These are phyloP conservation scores for Fabriciana adippe DNA, from an alignment of 2,888 invertebrate genomes.

Conservation along the genomic window DNA sequence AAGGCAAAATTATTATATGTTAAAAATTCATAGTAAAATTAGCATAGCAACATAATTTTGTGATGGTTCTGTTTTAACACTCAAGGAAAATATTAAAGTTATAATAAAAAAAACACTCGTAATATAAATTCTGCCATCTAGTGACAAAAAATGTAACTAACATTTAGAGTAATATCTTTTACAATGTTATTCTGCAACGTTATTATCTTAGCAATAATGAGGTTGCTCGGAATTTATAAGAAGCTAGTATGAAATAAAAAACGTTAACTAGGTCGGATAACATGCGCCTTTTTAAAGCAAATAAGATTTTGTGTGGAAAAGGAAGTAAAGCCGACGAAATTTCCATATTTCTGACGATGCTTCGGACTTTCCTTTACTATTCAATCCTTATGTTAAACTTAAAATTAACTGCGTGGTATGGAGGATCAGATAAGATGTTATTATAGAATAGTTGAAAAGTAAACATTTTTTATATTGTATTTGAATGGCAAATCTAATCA, in stretches of 20 bases:
- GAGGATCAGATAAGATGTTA: too few species aligned
- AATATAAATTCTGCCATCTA: not conserved
- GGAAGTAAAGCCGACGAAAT: not conserved
- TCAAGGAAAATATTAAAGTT: not conserved
- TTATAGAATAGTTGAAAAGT: too few species aligned
- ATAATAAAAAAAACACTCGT: not conserved
- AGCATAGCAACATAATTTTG: not conserved
- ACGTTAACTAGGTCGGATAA: slow-evolving; percentile 5
- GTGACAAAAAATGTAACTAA: slow-evolving; percentile 3
- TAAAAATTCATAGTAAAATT: too few species aligned
- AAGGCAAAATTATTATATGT: too few species aligned
- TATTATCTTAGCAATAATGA: slow-evolving; percentile 20
- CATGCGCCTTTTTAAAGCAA: slow-evolving; percentile 3
- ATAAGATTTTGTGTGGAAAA: slow-evolving; percentile 1
- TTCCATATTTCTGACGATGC: not conserved
- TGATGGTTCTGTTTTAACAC: not conserved
- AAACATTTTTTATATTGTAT: too few species aligned
- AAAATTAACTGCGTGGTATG: too few species aligned
- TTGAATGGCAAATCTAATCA: too few species aligned
- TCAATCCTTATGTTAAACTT: not conserved
- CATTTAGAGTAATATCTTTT: not conserved
- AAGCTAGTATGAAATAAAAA: slow-evolving; percentile 14
- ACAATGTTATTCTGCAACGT: not conserved
- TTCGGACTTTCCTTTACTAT: not conserved
- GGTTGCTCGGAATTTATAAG: slow-evolving; percentile 17